A percentile compares a stretch with the other conserved stretches of the same genome.
Evolutionary conservation across 2,113 vertebrate species (phyloP).

Genomic region (Mellivora capensis): DNA sequence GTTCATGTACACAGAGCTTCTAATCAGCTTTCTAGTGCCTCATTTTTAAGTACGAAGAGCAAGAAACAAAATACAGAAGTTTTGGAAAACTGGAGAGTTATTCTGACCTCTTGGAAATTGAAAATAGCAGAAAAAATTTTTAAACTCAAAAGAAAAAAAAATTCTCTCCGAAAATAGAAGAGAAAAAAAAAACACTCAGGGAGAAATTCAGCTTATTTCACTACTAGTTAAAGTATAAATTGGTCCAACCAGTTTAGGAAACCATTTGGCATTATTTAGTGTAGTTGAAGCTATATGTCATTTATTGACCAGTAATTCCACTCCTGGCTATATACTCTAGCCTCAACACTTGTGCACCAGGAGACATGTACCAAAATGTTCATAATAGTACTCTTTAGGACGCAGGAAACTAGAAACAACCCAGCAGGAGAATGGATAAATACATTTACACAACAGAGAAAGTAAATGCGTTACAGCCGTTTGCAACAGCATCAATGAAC

Average conservation of each 20-base stretch:
- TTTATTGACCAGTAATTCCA: neutral
- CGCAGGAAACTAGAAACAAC: neutral
- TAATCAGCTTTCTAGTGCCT: neutral
- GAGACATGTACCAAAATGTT: neutral
- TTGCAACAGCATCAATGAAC: neutral
- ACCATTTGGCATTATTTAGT: neutral
- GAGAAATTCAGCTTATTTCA: neutral
- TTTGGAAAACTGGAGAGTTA: neutral
- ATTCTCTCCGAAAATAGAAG: neutral
- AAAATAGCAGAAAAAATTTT: conserved; percentile 6
- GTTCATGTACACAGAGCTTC: neutral
- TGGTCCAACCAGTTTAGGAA: neutral
- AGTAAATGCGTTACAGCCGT: neutral
- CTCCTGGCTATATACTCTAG: neutral
- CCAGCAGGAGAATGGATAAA: neutral
- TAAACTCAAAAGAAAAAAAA: neutral
- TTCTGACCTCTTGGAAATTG: neutral
- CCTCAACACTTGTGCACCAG: neutral
- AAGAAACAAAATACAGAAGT: neutral
- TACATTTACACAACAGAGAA: neutral
- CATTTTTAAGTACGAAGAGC: neutral
- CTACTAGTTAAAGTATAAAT: neutral
- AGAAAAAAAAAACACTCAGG: neutral
- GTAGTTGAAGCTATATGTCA: neutral
- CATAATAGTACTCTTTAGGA: neutral